Conservation (phyloP, 2,113 vertebrate species). For the Bettongia penicillata region DNA sequence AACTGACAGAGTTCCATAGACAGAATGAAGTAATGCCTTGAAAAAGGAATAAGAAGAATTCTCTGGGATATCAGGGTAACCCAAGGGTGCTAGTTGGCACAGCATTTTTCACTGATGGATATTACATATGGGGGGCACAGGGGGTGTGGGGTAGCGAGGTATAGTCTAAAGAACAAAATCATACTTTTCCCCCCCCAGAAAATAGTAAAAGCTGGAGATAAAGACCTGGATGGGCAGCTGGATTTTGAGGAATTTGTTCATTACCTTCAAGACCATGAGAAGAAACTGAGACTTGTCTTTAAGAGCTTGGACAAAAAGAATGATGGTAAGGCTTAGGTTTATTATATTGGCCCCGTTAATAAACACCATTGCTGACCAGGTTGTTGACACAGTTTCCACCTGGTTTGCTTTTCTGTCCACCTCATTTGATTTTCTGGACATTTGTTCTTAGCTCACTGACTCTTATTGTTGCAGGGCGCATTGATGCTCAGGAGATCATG, state of each 20-base stretch:
- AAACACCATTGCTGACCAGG: fast-evolving
- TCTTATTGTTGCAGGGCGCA: slow-evolving; percentile 85
- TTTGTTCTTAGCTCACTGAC: background rate
- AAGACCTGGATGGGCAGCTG: slow-evolving; percentile 95
- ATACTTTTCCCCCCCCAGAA: slow-evolving; percentile 84
- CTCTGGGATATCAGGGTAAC: background rate
- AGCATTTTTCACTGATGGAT: background rate
- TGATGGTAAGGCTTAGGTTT: slow-evolving; percentile 86
- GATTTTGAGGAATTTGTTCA: slow-evolving; percentile 98
- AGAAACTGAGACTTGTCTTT: slow-evolving; percentile 96
- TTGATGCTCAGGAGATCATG: slow-evolving; percentile 96
- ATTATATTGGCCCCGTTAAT: fast-evolving
- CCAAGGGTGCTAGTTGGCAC: background rate
- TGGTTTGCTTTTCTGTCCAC: background rate
- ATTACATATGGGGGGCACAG: background rate
- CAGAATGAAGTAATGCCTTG: background rate
- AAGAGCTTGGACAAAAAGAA: slow-evolving; percentile 98
- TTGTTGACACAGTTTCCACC: fast-evolving
- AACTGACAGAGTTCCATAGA: background rate
- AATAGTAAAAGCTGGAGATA: slow-evolving; percentile 97
- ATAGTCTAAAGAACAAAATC: slow-evolving; percentile 28
- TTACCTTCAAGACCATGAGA: slow-evolving; percentile 97
- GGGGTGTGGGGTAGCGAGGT: background rate
- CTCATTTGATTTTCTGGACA: background rate
- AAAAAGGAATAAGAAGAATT: background rate